Evolutionary conservation across 2,113 vertebrate genomes (phyloP), one percentile per base, ranked within the genome.

Genomic region (Calidris pygmaea): DNA sequence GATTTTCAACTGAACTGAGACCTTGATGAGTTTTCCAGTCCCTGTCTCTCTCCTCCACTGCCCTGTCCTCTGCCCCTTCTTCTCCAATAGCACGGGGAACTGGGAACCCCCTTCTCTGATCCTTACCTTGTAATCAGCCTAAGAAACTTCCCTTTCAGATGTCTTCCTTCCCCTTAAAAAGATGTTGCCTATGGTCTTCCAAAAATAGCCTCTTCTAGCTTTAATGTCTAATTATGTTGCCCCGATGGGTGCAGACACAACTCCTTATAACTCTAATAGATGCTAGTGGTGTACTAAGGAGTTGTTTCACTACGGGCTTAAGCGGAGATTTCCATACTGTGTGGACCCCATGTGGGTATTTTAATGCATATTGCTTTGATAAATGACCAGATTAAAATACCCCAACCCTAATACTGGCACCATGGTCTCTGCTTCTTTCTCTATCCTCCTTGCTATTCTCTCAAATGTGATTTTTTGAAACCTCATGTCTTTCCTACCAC

Each of bases 21-120:
- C 23, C 14, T 10, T 22, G 11, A 5, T 5, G 14, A 20, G 7
- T 67, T 89, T 87, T 34, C 9, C 50, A 53, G 19, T 43, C 17
- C 30, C 7, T 53, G 12, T 22, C 32, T 41, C 50, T 56, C 12
- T 62, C 29, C 14, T 60, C 5, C 8, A 39, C 30, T 0, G 0
- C 32, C 3, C 1, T 68, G 45, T 24, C 30, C 13, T 47, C 55
- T 84, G 18, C 3, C 12, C 18, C 9, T 50, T 3, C 23, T 70
- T 3, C 23, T 70, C 24, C 24, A 67, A 1, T 0, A 2, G 21
- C 35, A 18, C 0, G 1, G 47, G 30, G 34, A 30, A 12, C 35
- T 10, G 29, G 8, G 18, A 12, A 53, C 3, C 30, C 16, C 24
- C 12, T 78, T 2, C 16, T 55, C n/a, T 71, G 16, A 34, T 73